Percentiles rank a stretch among this genome's conserved stretches.
phyloP scores from a whole-genome alignment of 2,888 invertebrate genomes.

The Adelphocoris suturalis region DNA sequence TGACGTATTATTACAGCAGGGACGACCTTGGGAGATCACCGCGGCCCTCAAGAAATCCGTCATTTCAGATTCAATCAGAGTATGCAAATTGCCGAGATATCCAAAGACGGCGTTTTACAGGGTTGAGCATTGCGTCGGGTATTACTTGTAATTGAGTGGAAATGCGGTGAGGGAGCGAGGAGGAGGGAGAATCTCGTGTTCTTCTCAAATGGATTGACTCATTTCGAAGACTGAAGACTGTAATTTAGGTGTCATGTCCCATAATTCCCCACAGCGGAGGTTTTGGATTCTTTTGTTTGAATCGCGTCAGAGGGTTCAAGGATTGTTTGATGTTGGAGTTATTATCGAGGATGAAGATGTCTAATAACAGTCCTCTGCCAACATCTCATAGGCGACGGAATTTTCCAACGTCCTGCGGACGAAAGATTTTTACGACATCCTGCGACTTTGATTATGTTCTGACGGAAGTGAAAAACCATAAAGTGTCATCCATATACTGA shows the following conservation, averaged over 20 bases:
- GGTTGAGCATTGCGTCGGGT: slow-evolving; percentile 25
- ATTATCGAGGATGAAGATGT: slow-evolving; percentile 10
- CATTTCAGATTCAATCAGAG: slow-evolving; percentile 46
- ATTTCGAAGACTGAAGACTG: slow-evolving; percentile 44
- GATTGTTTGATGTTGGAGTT: slow-evolving; percentile 30
- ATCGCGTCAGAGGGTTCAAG: slow-evolving; percentile 24
- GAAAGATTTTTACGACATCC: background rate
- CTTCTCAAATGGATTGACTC: slow-evolving; percentile 41
- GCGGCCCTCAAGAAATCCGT: slow-evolving; percentile 15
- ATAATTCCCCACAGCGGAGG: slow-evolving; percentile 16
- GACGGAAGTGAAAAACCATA: too few relatives aligned
- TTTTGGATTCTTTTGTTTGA: background rate
- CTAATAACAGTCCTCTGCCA: slow-evolving; percentile 26
- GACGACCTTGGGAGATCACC: slow-evolving; percentile 18
- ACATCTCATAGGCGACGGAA: slow-evolving; percentile 13
- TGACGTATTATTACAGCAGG: background rate
- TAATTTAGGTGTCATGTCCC: slow-evolving; percentile 43
- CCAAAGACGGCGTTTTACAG: background rate
- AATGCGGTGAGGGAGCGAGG: background rate
- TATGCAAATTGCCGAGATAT: slow-evolving; percentile 35
- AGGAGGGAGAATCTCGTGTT: background rate
- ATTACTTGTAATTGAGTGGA: slow-evolving; percentile 40
- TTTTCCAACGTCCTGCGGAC: background rate
- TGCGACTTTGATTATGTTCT: background rate
- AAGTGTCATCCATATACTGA: too few relatives aligned